phyloP scores from a whole-genome alignment of 2,113 vertebrate species.

The Jaculus jaculus region DNA sequence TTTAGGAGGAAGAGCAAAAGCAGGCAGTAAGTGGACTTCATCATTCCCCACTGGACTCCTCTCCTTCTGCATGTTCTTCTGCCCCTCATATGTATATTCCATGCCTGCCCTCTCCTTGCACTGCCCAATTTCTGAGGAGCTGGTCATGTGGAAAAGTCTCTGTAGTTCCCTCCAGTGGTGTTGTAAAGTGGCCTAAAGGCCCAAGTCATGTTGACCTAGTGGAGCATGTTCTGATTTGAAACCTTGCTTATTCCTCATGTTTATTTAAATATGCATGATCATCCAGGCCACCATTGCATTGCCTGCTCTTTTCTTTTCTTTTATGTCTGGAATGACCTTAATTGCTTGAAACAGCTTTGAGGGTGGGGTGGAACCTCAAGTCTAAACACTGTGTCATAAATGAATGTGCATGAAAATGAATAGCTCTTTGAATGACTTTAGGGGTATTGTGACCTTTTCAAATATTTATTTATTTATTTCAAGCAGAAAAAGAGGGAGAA shows the following conservation, averaged over 20 bases:
- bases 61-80: conserved; percentile 76
- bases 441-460: no score
- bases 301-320: background rate
- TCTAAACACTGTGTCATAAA: conserved; percentile 26
- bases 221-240: conserved; percentile 52
- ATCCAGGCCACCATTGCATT: background rate
- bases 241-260: background rate
- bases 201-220: background rate
- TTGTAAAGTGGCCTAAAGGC: background rate
- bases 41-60: background rate
- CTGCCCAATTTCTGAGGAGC: background rate
- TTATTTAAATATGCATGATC: conserved; percentile 38
- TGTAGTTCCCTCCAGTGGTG: background rate
- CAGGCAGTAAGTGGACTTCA: conserved; percentile 93
- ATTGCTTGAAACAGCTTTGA: background rate
- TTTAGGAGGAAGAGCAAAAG: conserved; percentile 97
- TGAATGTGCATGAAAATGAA: conserved; percentile 53
- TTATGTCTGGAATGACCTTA: background rate
- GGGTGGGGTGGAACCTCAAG: conserved; percentile 48
- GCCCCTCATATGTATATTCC: background rate
- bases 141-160: background rate
- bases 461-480: no score
- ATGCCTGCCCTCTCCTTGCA: background rate
- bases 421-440: background rate
- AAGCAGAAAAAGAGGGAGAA: no score